phyloP scores from a whole-genome alignment of 2,113 vertebrate species.

The Sinocyclocheilus maitianheensis region DNA sequence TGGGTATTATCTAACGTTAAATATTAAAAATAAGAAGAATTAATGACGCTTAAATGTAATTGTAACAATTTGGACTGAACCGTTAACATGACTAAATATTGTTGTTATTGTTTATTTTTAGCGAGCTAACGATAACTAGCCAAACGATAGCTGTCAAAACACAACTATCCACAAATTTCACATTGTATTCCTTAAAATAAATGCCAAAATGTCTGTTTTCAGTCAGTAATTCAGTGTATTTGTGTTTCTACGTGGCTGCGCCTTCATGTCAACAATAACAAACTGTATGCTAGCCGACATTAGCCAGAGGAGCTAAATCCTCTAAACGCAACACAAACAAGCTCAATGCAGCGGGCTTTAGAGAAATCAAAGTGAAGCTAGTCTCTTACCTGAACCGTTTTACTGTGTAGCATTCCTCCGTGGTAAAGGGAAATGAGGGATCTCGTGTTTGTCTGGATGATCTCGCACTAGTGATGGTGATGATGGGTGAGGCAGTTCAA shows the following conservation, averaged over 20 bases:
- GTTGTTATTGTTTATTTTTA: not conserved
- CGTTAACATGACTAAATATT: not conserved
- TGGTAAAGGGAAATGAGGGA: not conserved
- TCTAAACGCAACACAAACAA: not conserved
- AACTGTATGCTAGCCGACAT: not conserved
- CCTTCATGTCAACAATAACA: not conserved
- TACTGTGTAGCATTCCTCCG: slow-evolving; percentile 10
- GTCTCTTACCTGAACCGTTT: slow-evolving; percentile 19
- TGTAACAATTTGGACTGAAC: not conserved
- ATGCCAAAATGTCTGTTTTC: not conserved
- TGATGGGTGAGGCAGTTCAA: slow-evolving; percentile 24
- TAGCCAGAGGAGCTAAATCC: slow-evolving; percentile 17
- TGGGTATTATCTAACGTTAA: not conserved
- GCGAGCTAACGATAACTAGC: not conserved
- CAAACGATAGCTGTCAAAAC: not conserved
- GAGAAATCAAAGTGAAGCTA: not conserved
- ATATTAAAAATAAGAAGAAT: not conserved
- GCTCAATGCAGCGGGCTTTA: not conserved
- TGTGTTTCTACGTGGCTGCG: not conserved
- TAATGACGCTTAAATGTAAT: not conserved
- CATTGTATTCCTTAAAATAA: not conserved
- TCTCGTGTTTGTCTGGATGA: slow-evolving; percentile 11
- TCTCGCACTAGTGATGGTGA: slow-evolving; percentile 7
- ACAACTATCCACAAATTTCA: not conserved
- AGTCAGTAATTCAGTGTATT: not conserved